Conservation (phyloP, 2,888 invertebrate genomes). For the Tolmerus cingulatus region DNA sequence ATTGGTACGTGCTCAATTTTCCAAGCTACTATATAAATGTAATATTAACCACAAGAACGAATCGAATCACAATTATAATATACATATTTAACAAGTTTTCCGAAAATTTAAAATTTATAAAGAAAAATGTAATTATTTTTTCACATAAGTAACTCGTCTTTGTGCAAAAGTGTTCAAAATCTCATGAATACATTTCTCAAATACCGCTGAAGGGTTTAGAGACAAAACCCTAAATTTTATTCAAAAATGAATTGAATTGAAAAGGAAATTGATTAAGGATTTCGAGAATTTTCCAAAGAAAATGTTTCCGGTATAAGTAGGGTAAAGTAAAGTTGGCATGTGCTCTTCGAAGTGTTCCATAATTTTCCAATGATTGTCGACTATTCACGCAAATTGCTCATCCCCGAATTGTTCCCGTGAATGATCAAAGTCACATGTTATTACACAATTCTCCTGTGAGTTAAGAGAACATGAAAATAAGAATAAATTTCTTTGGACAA, state of each 20-base stretch:
- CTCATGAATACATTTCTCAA: no score
- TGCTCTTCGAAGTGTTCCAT: not conserved
- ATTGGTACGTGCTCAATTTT: no score
- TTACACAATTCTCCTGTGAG: constrained; percentile 20
- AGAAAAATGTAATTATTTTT: no score
- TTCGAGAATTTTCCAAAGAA: not conserved
- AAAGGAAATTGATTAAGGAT: not conserved
- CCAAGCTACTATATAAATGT: no score
- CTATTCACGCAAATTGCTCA: constrained; percentile 1
- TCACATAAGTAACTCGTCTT: no score
- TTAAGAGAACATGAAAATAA: constrained; percentile 33
- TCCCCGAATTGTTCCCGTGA: not conserved
- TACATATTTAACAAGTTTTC: no score
- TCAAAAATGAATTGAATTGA: not conserved
- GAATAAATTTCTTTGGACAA: constrained; percentile 42
- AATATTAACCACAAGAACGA: no score
- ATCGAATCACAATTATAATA: no score
- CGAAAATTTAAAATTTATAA: no score
- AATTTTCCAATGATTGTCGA: not conserved
- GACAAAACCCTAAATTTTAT: not conserved
- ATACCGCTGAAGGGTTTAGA: no score
- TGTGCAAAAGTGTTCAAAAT: no score
- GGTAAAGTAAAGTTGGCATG: not conserved
- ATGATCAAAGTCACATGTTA: constrained; percentile 33
- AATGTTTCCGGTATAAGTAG: not conserved